These are phyloP conservation scores for Baronia brevicornis DNA, from an alignment of 2,888 invertebrate species.

Conservation along the genomic window DNA sequence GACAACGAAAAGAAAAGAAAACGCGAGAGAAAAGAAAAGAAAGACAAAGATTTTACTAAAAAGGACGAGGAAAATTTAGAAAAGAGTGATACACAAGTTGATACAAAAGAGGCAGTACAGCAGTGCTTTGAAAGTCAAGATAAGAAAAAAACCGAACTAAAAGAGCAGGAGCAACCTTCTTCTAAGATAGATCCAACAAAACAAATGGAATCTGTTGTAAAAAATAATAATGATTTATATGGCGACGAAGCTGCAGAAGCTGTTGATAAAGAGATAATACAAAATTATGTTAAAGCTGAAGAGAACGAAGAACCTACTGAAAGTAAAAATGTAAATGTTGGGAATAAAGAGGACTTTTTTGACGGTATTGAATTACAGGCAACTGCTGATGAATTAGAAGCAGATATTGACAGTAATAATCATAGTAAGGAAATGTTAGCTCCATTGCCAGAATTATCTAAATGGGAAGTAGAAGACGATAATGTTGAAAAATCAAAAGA, in stretches of 20 bases:
- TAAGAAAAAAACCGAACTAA: background rate
- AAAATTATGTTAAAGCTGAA: constrained; percentile 70
- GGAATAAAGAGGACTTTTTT: constrained; percentile 68
- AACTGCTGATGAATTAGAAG: constrained; percentile 72
- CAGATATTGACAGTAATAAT: constrained; percentile 55
- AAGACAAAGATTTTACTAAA: constrained; percentile 51
- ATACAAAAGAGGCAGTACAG: constrained; percentile 20
- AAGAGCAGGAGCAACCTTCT: constrained; percentile 17
- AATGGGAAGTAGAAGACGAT: constrained; percentile 89
- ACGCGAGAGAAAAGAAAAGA: constrained; percentile 73
- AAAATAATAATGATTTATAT: constrained; percentile 59
- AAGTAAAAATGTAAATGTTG: constrained; percentile 39
- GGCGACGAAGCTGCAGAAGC: constrained; percentile 71
- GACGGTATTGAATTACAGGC: constrained; percentile 77
- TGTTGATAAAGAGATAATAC: constrained; percentile 74
- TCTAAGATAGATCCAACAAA: constrained; percentile 23
- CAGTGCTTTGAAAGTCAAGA: constrained; percentile 21
- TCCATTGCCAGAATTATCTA: constrained; percentile 86
- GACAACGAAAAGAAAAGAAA: constrained; percentile 68
- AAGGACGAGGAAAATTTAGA: constrained; percentile 29
- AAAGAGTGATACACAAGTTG: constrained; percentile 23
- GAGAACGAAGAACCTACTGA: constrained; percentile 34
- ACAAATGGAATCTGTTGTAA: constrained; percentile 23
- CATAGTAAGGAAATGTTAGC: constrained; percentile 78
- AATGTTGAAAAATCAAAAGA: constrained; percentile 55